Evolutionary conservation across 2,888 invertebrate genomes (phyloP).

Genomic region (Rhopalosiphum nymphaeae): DNA sequence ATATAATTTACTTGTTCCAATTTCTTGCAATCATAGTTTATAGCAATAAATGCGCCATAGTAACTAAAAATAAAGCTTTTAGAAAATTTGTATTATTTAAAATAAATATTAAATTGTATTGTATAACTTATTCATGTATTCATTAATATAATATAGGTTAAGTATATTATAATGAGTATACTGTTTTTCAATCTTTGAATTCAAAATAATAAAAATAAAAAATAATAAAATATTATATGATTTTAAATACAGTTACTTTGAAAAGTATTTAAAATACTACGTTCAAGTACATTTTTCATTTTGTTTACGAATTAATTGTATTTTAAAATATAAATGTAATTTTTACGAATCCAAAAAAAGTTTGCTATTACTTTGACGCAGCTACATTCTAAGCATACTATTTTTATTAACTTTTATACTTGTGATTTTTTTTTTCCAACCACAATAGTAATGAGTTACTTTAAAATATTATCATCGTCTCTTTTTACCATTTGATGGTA

Average conservation of each 20-base stretch:
- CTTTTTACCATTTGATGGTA: not conserved
- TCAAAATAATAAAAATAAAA: not conserved
- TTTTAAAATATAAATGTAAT: not conserved
- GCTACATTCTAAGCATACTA: not conserved
- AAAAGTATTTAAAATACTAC: not conserved
- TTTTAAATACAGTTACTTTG: not conserved
- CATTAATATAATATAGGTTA: not conserved
- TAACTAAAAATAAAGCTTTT: not conserved
- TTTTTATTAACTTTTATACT: not conserved
- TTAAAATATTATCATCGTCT: not conserved
- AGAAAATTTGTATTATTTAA: not conserved
- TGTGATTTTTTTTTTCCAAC: not conserved
- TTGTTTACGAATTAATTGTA: not conserved
- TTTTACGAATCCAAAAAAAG: not conserved
- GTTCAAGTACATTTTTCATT: not conserved
- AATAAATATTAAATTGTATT: not conserved
- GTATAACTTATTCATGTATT: not conserved
- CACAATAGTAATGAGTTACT: not conserved
- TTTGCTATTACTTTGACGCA: not conserved
- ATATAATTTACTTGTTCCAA: not conserved
- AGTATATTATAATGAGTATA: not conserved
- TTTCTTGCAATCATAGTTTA: not conserved
- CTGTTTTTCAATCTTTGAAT: not conserved
- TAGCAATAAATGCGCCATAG: not conserved
- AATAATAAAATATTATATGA: not conserved